Base-by-base conservation (phyloP, 2,113 vertebrate species). In the Chionomys nivalis region DNA sequence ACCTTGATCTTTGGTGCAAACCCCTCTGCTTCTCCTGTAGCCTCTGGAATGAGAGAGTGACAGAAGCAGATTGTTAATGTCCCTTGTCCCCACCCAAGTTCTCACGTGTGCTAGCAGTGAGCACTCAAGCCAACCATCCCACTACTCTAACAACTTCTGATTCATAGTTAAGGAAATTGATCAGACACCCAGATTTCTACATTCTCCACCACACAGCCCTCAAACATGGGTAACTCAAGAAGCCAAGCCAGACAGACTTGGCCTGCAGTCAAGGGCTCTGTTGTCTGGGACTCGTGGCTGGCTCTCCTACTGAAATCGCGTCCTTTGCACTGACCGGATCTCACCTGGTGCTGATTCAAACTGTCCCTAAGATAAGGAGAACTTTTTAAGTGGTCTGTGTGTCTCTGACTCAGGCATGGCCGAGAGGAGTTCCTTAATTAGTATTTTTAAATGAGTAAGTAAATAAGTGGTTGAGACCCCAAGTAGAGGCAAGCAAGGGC, bases 281-380 rank as follows among this genome's bases (percentile, higher is more conserved):
- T 3, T 33, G 0, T 2, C 5, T 1, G 5, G 4, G 0, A 0
- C 8, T 26, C 11, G 0, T 8, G 0, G 0, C 7, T 0, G 8
- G 21, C 0, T 2, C 13, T 66, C 3, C 1, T 0, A 3, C 10
- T 2, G 16, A n/a, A 44, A 33, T 11, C 5, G 0, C 42, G 39
- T 5, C 7, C 9, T 31, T 21, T 3, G 42, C 23, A 1, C 26
- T 0, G 3, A 47, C 55, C 55, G 2, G 31, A 3, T 36, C 44
- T 61, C 61, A 4, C 0, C 0, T 3, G 1, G 5, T 16, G 8
- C 52, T 14, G 39, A 23, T 26, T 2, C 2, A 49, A 66, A 42
- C 11, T 42, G 7, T 26, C 65, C 49, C 12, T 0, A 3, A 39
- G 36, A 52, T 0, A 10, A 68, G 12, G 0, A 14, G 10, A 33